Base-by-base conservation (phyloP, 2,113 vertebrate species). In the Mastomys coucha region DNA sequence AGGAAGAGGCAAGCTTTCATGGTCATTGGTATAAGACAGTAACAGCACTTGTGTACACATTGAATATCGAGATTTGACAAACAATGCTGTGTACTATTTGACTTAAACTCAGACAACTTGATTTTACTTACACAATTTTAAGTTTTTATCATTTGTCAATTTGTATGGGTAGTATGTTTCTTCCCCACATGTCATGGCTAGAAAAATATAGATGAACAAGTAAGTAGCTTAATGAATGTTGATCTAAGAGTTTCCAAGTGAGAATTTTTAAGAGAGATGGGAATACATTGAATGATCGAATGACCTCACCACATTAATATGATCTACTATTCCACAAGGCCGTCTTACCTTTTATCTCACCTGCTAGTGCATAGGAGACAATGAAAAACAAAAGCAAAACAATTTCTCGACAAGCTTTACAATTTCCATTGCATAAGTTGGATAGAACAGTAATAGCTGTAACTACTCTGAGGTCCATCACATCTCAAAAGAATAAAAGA, bases 341-440 rank as follows among this genome's bases (percentile, higher is more conserved):
- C 31, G 12, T 39, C 7, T 67, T 45, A 49, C 10, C 87, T 69
- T 89, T 88, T 58, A 76, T 88, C 93, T 96, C 80, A 89, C 6
- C 24, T 45, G 33, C 60, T 60, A 45, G 42, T 80, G 51, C 76
- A 9, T 63, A 7, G 0, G 13, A 1, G 8, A 49, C 6, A 92
- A 9, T 76, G 70, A 94, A 1, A 92, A 96, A 63, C 75, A 72
- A 73, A 91, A 92, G 28, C 20, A 91, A 81, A 94, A 80, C 88
- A 28, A 53, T 53, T 76, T 97, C 92, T 88, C 53, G 63, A 42
- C 56, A 91, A 85, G 1, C 7, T 49, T 87, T 56, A 19, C 13
- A 93, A 42, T 53, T 4, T 49, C 72, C 76, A 6, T 88, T 92
- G 89, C 17, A 69, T 36, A 42, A 45, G 0, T n/a, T 91, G 42